A percentile compares a stretch with the other conserved stretches of the same genome.
Evolutionary conservation across 2,888 invertebrate species (phyloP).

Genomic region (Crossocerus cetratus): DNA sequence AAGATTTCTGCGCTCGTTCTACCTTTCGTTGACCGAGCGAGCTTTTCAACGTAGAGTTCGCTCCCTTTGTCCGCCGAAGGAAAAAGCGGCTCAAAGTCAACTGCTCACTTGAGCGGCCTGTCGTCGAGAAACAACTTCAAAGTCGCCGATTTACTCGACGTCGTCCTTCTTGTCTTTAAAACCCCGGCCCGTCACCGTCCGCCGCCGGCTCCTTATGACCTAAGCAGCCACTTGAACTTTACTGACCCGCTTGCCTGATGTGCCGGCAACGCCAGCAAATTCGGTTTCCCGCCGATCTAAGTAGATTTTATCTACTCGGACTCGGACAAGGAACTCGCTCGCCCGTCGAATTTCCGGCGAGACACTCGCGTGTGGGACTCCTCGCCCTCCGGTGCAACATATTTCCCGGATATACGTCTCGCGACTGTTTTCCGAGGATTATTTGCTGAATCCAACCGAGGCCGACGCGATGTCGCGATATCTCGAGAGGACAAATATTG

Average conservation of each 20-base stretch:
- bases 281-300: neutral
- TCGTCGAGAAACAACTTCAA: slow-evolving; percentile 17
- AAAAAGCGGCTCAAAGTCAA: slow-evolving; percentile 16
- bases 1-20: slow-evolving; percentile 1
- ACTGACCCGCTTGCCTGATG: neutral
- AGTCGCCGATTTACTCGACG: slow-evolving; percentile 18
- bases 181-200: slow-evolving; percentile 1
- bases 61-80: neutral
- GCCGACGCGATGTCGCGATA: too few relatives aligned
- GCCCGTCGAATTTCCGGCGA: too few relatives aligned
- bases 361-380: too few relatives aligned
- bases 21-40: neutral
- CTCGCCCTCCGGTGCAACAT: too few relatives aligned
- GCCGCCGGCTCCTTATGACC: too few relatives aligned
- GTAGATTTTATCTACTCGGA: too few relatives aligned
- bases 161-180: slow-evolving; percentile 21
- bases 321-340: too few relatives aligned
- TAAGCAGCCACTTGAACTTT: neutral
- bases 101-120: neutral
- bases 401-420: too few relatives aligned
- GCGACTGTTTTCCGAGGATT: too few relatives aligned
- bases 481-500: too few relatives aligned
- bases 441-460: too few relatives aligned
- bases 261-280: neutral
- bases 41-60: slow-evolving; percentile 7